Evolutionary conservation across 2,888 invertebrate species (phyloP), one percentile per base, ranked within the genome.

Genomic region (Nematopogon swammerdamellus): DNA sequence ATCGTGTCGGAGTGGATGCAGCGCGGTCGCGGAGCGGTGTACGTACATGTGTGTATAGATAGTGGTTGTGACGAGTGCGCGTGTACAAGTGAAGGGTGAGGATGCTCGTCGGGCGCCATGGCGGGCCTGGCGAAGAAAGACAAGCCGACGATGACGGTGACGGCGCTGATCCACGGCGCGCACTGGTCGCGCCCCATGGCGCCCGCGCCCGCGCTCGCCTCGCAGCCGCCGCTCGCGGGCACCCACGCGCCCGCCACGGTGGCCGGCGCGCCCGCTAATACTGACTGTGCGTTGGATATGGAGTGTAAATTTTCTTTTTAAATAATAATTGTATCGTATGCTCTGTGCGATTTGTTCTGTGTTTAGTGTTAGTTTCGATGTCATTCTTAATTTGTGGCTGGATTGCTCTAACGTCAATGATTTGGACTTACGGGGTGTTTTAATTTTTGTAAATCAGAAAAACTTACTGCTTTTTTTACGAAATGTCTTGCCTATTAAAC

Each of bases 101-200:
- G 72, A 72, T 72, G 67, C 57, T 74, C 70, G 71, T 72, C 68
- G 57, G 67, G 69, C 65, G 74, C 67, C 67, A 77, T 79, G 79
- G 75, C 79, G 63, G 72, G 72, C 63, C 62, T 89, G 88, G 86
- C 90, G 85, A 91, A 90, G 82, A 91, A 91, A 79, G 91, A 91
- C 74, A 90, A 91, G 70, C 90, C 91, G 63, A 90, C 90, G 81
- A 89, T 90, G 87, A 89, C 89, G 68, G 91, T 91, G 65, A 87
- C 90, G 63, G 89, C 90, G 62, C 87, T 91, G 67, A 90, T 91
- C 65, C 85, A 85, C 63, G 85, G 84, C 54, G 83, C 83, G 56
- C 86, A 86, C 69, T 87, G 86, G 85, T 82, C 84, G 59, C 68
- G 83, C 55, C 73, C 82, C 67, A 72, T 85, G 70, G 67, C 77